Conservation (phyloP, 2,113 vertebrate species). For the Neolamprologus cancellatus region DNA sequence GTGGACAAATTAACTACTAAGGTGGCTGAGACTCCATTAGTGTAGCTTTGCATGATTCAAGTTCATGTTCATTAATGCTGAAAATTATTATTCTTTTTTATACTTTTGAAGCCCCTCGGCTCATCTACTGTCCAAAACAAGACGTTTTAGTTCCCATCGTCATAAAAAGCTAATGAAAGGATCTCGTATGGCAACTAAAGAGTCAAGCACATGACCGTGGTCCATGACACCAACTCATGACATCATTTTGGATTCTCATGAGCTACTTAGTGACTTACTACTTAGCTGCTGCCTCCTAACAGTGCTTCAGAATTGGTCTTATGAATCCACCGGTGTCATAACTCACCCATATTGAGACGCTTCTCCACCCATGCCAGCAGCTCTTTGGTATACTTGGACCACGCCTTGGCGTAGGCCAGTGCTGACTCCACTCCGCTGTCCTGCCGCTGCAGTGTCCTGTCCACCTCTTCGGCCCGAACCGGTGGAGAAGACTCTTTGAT, state of each 20-base stretch:
- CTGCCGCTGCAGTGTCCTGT: constrained; percentile 80
- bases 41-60: not conserved
- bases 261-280: not conserved
- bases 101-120: not conserved
- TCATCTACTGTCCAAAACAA: not conserved
- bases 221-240: not conserved
- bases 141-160: not conserved
- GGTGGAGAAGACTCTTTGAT: constrained; percentile 77
- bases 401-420: constrained; percentile 90
- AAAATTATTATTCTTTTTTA: not conserved
- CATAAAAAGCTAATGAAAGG: not conserved
- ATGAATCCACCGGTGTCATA: not conserved
- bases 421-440: constrained; percentile 87
- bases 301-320: not conserved
- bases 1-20: not conserved
- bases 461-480: constrained; percentile 80
- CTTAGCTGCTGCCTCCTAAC: not conserved
- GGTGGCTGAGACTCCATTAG: not conserved
- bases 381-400: constrained; percentile 97
- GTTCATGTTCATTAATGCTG: not conserved
- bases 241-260: not conserved
- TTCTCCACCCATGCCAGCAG: constrained; percentile 95
- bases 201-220: not conserved
- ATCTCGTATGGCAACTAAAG: not conserved
- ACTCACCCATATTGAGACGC: constrained; percentile 89